These are phyloP conservation scores for Barnardius zonarius DNA, from an alignment of 2,113 vertebrate genomes.

Conservation along the genomic window DNA sequence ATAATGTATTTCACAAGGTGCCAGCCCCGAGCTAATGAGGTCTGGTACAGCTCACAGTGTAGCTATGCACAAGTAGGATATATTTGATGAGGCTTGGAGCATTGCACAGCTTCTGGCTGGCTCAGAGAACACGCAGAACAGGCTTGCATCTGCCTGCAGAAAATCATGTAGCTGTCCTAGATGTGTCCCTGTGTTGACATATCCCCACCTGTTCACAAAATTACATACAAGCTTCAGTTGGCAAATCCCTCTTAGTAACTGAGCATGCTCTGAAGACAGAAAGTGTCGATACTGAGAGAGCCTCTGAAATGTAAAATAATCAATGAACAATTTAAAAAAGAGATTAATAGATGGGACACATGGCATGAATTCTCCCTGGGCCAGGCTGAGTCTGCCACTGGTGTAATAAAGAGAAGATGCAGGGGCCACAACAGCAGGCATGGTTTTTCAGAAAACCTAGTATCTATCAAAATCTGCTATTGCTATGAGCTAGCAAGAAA, in stretches of 20 bases:
- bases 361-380: background rate
- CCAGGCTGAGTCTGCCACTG: background rate
- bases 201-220: background rate
- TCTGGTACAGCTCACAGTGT: background rate
- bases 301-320: background rate
- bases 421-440: background rate
- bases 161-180: background rate
- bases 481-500: background rate
- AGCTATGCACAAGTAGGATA: background rate
- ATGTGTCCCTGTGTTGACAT: background rate
- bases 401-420: background rate
- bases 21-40: background rate
- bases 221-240: background rate
- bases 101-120: background rate
- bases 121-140: background rate
- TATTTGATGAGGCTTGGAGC: background rate
- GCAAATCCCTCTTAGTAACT: background rate
- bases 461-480: background rate
- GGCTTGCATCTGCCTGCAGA: background rate
- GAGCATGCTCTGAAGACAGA: background rate
- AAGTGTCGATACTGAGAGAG: background rate
- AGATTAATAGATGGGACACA: background rate
- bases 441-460: background rate
- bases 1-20: slow-evolving; percentile 1
- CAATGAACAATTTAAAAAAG: background rate